These are phyloP conservation scores for Chaetops frenatus DNA, from an alignment of 2,113 vertebrate genomes.

Conservation along the genomic window DNA sequence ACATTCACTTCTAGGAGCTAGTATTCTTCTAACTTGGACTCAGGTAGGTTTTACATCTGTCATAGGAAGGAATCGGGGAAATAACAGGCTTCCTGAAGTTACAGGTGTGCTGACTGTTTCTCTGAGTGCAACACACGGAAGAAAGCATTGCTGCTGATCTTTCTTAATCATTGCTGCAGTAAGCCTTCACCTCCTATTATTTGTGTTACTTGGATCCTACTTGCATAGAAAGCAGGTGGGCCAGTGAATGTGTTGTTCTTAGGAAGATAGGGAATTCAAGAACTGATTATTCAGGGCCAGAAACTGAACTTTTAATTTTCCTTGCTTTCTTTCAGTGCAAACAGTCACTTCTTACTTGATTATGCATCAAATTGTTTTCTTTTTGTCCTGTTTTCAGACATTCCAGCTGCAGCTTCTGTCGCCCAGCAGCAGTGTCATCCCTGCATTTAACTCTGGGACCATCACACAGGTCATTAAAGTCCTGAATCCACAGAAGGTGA, in stretches of 20 bases:
- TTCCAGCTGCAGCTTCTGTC: constrained; percentile 99
- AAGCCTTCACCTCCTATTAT: neutral
- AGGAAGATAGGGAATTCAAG: neutral
- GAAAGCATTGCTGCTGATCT: neutral
- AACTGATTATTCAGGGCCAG: neutral
- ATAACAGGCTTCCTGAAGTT: neutral
- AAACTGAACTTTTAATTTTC: neutral
- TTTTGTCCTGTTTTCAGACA: constrained; percentile 73
- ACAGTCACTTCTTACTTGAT: neutral
- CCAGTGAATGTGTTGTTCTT: neutral
- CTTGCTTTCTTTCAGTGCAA: neutral
- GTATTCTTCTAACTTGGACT: neutral
- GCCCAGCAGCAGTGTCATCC: constrained; percentile 95
- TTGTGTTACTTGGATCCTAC: neutral
- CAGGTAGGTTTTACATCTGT: neutral
- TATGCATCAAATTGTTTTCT: neutral
- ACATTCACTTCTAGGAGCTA: neutral
- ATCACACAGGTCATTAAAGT: constrained; percentile 99
- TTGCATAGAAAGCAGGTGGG: neutral
- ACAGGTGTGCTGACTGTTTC: neutral
- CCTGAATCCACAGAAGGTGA: constrained; percentile 98
- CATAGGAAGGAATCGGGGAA: neutral
- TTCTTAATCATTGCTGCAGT: neutral
- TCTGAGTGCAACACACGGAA: neutral
- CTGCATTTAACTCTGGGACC: constrained; percentile 93